These are phyloP conservation scores for Motacilla alba DNA, from an alignment of 2,113 vertebrate species.

Conservation along the genomic window DNA sequence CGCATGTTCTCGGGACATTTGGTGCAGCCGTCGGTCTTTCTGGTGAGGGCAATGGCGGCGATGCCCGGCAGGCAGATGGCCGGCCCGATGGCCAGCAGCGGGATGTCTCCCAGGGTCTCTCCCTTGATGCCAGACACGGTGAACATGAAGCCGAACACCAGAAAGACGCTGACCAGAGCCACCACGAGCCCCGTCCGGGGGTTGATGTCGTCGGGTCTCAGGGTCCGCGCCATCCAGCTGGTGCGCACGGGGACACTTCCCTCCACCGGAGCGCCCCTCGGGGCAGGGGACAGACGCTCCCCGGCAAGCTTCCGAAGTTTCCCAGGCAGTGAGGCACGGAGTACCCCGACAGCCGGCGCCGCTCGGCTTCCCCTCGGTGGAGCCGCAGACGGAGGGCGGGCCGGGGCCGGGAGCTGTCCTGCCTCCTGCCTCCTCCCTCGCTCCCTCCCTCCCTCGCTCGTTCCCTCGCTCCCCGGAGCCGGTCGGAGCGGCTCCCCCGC, in stretches of 20 bases:
- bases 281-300: background rate
- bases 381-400: background rate
- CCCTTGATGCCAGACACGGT: conserved; percentile 85
- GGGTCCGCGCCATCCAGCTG: conserved; percentile 58
- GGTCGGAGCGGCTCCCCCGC: background rate
- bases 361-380: background rate
- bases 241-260: background rate
- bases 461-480: background rate
- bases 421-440: background rate
- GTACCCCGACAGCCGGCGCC: background rate
- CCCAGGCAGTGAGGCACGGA: background rate
- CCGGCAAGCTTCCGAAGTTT: background rate
- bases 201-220: conserved; percentile 83
- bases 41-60: conserved; percentile 78
- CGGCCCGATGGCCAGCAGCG: conserved; percentile 81
- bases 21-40: conserved; percentile 81
- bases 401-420: background rate
- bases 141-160: conserved; percentile 88
- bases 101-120: conserved; percentile 81
- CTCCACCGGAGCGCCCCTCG: background rate
- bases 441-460: background rate
- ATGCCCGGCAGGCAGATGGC: conserved; percentile 85
- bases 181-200: conserved; percentile 84
- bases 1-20: conserved; percentile 75
- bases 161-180: conserved; percentile 82